phyloP scores from a whole-genome alignment of 2,888 invertebrate genomes.

The Odontocolon sp. region DNA sequence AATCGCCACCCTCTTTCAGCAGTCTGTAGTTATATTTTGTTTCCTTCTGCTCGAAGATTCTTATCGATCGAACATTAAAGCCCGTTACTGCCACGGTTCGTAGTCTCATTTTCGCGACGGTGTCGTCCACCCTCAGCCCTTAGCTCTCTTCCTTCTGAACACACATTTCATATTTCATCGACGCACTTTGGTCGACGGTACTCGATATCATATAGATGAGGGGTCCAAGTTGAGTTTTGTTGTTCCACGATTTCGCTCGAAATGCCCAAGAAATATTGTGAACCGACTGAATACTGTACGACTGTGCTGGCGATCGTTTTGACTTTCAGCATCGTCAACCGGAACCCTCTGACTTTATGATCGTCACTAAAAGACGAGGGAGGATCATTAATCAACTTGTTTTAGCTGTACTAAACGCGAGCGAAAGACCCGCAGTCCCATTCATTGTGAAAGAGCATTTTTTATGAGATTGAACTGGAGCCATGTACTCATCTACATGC shows the following conservation, averaged over 20 bases:
- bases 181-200: not conserved
- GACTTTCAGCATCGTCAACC: not conserved
- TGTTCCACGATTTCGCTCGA: no score
- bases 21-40: conserved; percentile 8
- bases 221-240: no score
- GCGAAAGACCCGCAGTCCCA: not conserved
- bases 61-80: conserved; percentile 31
- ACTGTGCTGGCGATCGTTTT: not conserved
- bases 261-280: no score
- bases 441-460: conserved; percentile 8
- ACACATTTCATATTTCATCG: conserved; percentile 20
- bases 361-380: not conserved
- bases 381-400: conserved; percentile 15
- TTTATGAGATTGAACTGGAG: conserved; percentile 4
- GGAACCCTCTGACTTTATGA: not conserved
- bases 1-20: not conserved
- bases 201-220: not conserved
- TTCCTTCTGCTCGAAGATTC: conserved; percentile 15
- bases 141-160: not conserved
- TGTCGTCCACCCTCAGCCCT: not conserved
- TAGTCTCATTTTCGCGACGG: not conserved
- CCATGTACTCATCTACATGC: no score
- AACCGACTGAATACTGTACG: not conserved
- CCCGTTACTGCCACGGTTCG: conserved; percentile 5
- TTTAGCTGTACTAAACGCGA: conserved; percentile 3